Evolutionary conservation across 2,888 invertebrate species (phyloP).

Genomic region (Limnephilus marmoratus): DNA sequence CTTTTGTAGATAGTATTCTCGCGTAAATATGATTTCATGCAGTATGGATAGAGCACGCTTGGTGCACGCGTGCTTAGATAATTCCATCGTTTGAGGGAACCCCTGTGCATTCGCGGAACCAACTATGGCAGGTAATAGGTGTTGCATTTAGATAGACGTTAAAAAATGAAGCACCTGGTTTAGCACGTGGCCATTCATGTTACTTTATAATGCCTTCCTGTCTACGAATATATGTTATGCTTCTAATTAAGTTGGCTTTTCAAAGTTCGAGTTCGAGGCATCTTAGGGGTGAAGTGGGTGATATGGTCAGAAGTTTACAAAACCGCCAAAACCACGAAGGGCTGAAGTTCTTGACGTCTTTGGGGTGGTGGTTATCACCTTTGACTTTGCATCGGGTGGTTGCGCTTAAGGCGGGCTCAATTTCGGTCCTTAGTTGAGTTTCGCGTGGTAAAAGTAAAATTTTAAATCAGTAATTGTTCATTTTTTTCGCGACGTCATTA

Average conservation of each 20-base stretch:
- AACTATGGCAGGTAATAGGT: background rate
- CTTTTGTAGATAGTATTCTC: background rate
- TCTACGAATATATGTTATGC: background rate
- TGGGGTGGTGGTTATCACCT: background rate
- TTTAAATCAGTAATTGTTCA: no score
- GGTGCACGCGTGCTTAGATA: background rate
- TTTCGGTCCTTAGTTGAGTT: no score
- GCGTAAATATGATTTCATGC: background rate
- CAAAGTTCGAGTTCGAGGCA: no score
- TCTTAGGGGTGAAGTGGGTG: background rate
- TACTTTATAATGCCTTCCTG: background rate
- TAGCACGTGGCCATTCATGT: background rate
- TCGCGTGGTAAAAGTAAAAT: no score
- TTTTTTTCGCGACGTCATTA: background rate
- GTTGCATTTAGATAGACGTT: background rate
- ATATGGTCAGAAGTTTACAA: background rate
- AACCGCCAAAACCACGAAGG: background rate
- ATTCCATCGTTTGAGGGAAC: background rate
- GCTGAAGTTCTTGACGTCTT: background rate
- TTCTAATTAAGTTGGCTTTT: background rate
- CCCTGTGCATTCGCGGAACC: background rate
- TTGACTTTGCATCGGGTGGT: background rate
- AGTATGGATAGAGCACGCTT: background rate
- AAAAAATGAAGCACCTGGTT: background rate
- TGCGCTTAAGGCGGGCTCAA: background rate